Conservation (phyloP, 2,888 invertebrate genomes). For the Cheilosia urbana region DNA sequence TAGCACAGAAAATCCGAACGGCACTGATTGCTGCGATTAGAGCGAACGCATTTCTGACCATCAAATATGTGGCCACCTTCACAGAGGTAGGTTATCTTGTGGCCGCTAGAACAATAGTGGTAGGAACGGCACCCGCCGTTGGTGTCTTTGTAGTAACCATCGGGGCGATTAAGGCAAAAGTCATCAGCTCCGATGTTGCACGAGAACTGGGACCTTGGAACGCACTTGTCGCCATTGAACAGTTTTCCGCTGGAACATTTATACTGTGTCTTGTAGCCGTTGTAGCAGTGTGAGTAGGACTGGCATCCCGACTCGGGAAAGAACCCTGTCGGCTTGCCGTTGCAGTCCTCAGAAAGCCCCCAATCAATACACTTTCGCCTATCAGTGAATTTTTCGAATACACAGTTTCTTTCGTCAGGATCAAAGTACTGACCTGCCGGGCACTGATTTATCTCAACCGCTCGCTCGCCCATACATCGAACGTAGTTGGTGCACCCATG, state of each 20-base stretch:
- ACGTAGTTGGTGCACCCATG: slow-evolving; percentile 81
- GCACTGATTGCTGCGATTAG: slow-evolving; percentile 68
- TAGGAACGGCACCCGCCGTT: slow-evolving; percentile 86
- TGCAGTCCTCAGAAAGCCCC: slow-evolving; percentile 77
- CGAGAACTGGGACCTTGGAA: slow-evolving; percentile 83
- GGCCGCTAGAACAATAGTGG: slow-evolving; percentile 85
- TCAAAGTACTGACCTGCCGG: slow-evolving; percentile 80
- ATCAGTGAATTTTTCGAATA: slow-evolving; percentile 77
- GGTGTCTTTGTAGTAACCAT: slow-evolving; percentile 85
- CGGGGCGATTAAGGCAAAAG: slow-evolving; percentile 85
- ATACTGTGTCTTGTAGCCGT: slow-evolving; percentile 85
- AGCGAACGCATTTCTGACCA: slow-evolving; percentile 84
- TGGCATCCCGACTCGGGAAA: slow-evolving; percentile 85
- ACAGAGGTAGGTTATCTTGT: slow-evolving; percentile 86
- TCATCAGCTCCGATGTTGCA: slow-evolving; percentile 83
- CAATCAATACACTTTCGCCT: slow-evolving; percentile 77
- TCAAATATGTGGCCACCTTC: slow-evolving; percentile 85
- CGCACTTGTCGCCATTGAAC: slow-evolving; percentile 87
- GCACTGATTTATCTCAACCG: slow-evolving; percentile 78
- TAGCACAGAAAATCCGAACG: slow-evolving; percentile 82
- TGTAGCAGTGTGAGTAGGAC: slow-evolving; percentile 86
- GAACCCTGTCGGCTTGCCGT: slow-evolving; percentile 78
- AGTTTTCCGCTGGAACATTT: slow-evolving; percentile 84
- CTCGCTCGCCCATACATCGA: slow-evolving; percentile 79
- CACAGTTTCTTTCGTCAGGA: slow-evolving; percentile 77